Base-by-base conservation (phyloP, 2,797 vertebrate species). In the Labroides dimidiatus region DNA sequence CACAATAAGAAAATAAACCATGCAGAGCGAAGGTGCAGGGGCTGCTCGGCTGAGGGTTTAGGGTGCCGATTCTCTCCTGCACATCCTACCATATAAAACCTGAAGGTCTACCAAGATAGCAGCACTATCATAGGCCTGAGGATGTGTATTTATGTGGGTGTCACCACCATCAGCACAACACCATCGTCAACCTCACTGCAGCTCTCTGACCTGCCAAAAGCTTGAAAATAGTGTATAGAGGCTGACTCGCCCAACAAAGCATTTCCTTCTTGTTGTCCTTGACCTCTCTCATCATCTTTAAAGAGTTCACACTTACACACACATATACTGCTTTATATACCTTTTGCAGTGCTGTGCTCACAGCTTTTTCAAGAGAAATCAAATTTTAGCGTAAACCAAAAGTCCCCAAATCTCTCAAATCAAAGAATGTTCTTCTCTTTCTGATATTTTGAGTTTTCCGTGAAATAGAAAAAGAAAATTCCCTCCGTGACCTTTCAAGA, bases 1-100 rank as follows among this genome's bases (percentile, higher is more conserved):
- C 43, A 56, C 52, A 42, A 57, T 39, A 52, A 56, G 42, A 69
- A 75, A 76, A 87, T 72, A 78, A 81, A 83, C 9, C 24, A 66
- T 45, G 65, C 20, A 27, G 43, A 52, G 52, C 27, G 24, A 64
- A 64, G 42, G 45, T 51, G 42, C 14, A 36, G 19, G 24, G n/a
- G 17, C 9, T 48, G 27, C 30, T 53, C 52, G n/a, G 47, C 48
- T 27, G 17, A 63, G 41, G 37, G 43, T 51, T 67, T 49, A 74
- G 56, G 27, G 60, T 58, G 41, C 51, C 47, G 39, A 64, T 81
- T 65, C 33, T 39, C n/a, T 45, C 49, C 45, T 0, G n/a, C 30
- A 65, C 45, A 24, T 30, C 27, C 36, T 71, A 58, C 50, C 51
- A 42, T 24, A 75, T 69, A 73, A 64, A 81, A 71, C 30, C 27